Percentiles rank a stretch among this genome's conserved stretches.
Conservation (phyloP, 2,113 vertebrate genomes). For the Mobula birostris region DNA sequence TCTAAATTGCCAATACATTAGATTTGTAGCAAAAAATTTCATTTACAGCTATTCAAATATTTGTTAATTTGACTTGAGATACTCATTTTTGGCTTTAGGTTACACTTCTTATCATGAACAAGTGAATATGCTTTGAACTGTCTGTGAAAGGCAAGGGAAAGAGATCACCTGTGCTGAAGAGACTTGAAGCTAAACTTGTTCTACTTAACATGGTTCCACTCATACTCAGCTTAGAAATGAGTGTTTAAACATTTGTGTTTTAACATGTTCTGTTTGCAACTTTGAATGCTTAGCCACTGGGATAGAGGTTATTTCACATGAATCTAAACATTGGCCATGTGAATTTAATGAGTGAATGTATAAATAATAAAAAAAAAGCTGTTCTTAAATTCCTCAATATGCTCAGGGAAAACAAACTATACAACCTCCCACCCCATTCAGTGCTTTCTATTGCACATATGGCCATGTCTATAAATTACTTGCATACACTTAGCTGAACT, state of each 20-base stretch:
- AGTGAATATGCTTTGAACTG: not conserved
- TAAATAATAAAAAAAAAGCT: no score
- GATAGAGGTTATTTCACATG: not conserved
- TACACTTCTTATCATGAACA: not conserved
- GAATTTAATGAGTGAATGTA: not conserved
- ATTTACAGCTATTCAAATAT: no score
- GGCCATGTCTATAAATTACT: no score
- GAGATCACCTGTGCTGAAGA: not conserved
- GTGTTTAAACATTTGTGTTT: not conserved
- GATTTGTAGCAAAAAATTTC: no score
- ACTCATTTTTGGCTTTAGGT: no score
- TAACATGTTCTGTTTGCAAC: not conserved
- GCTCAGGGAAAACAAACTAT: no score
- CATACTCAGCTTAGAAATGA: not conserved
- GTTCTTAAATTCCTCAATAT: no score
- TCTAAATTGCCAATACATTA: no score
- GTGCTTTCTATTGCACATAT: no score
- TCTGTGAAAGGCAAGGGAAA: not conserved
- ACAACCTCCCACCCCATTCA: no score
- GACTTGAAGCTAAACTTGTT: not conserved
- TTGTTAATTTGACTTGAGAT: no score
- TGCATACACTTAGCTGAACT: no score
- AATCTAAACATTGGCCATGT: not conserved
- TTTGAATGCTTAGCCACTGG: not conserved
- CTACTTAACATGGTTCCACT: not conserved